Base-by-base conservation (phyloP, 23 tunicate species). In the Ascidia mentula region DNA sequence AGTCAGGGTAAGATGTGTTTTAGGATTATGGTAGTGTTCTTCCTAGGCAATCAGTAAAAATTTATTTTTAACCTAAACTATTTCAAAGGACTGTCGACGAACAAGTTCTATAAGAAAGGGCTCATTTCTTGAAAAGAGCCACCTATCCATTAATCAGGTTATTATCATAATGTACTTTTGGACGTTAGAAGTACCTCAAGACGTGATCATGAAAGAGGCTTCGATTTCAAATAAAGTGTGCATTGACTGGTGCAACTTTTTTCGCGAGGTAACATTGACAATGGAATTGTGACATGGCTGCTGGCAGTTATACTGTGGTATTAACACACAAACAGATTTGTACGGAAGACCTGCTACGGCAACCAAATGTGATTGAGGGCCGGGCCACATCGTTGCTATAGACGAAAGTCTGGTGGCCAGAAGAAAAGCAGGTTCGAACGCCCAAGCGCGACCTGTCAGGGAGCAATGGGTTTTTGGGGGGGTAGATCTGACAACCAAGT, bases 401-500 rank as follows among this genome's bases (percentile, higher is more conserved):
- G 78, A 74, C 53, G 78, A 74, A 36, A 38, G 20, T 37, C 12
- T 74, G 34, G 20, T 74, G 37, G 78, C 78, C 7, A 8, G 78
- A 37, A 35, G 78, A 32, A 74, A 74, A 39, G 6, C 8, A 30
- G 78, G 78, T 7, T 53, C 65, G 12, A 74, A 74, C 78, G 4
- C 40, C 13, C 78, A 74, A 32, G 78, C 53, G 46, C 38, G 78
- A 32, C 78, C 53, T 36, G 78, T 74, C 22, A 28, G 40, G 40
- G 18, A 74, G 78, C 78, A 74, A n/a, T 74, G 78, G 46, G 12
- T 74, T 38, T 74, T 74, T 39, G 78, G 78, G 7, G 78, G 78
- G 31, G 38, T 35, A 20, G 78, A 74, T 53, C 38, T 36, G n/a
- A n/a, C n/a, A 28, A 71, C 75, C 4, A 71, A 6, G 39, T 34